Evolutionary conservation across 2,797 vertebrate species (phyloP), one percentile per base, ranked within the genome.

Genomic region (Clarias platycephalus): DNA sequence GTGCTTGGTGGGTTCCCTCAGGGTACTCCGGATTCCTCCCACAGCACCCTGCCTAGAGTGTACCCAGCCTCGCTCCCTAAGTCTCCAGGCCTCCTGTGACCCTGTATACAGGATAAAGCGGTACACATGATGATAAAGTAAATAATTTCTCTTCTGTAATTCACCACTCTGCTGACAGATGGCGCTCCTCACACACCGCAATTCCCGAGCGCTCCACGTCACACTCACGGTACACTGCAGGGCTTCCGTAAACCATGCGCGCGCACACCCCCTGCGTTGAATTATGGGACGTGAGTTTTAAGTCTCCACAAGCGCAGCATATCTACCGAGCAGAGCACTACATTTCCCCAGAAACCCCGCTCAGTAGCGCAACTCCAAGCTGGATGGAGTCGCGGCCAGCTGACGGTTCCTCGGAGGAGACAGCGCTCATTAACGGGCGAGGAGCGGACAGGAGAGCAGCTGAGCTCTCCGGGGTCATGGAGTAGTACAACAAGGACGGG

Each of bases 131-230:
- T 44, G 37, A 37, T 6, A 37, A 37, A 37, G 37, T 10, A 8
- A 44, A 8, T 18, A 16, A 70, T 70, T 40, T 70, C 28, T 40
- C 20, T 40, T 9, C 9, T 34, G 67, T 24, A 24, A 22, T 40
- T 70, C 22, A 20, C 5, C 18, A 7, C 24, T 34, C 9, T 28
- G 49, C 22, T 6, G 58, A 18, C 40, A 55, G 67, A 55, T 37
- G 83, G 66, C 67, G 67, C 67, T 34, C 55, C 71, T 0, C 13
- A 24, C 57, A 15, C 76, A 12, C 66, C 18, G 1, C 58, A 24
- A 16, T 49, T 26, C 6, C 34, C 3, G 2, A 22, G 16, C 75
- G 58, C 85, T 88, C 87, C 87, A 88, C 87, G 85, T 88, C 87
- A 88, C 77, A 13, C 81, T 58, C 77, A n/a, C n/a, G 13, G 16